Conservation (phyloP, 92 coral and sea anemone genomes). For the Phenganax stokvisi region DNA sequence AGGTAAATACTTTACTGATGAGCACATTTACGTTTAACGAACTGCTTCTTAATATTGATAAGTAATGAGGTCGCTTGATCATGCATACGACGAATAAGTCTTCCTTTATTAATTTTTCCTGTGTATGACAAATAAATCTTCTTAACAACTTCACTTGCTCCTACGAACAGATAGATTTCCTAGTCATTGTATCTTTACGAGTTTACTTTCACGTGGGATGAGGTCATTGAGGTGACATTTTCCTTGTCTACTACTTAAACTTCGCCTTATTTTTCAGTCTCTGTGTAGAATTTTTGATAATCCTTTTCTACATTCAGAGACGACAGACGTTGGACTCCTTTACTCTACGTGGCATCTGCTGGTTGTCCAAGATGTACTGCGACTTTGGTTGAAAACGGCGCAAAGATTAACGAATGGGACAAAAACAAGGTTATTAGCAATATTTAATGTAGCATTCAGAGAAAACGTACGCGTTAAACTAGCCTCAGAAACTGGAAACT, state of each 20-base stretch:
- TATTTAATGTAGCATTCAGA: background rate
- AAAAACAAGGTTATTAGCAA: slow-evolving; percentile 18
- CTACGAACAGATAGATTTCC: too few relatives aligned
- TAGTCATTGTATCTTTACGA: too few relatives aligned
- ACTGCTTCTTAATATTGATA: too few relatives aligned
- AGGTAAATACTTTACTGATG: background rate
- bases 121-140: background rate
- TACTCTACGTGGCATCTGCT: background rate
- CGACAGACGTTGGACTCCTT: slow-evolving; percentile 7
- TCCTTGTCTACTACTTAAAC: too few relatives aligned
- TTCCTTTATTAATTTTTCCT: background rate
- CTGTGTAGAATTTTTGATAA: too few relatives aligned
- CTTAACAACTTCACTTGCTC: too few relatives aligned
- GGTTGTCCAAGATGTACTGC: slow-evolving; percentile 5
- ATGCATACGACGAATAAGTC: background rate
- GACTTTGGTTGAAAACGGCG: slow-evolving; percentile 16
- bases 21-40: background rate
- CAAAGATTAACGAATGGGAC: slow-evolving; percentile 27
- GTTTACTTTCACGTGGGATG: too few relatives aligned
- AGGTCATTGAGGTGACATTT: too few relatives aligned
- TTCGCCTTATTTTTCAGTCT: too few relatives aligned
- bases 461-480: background rate
- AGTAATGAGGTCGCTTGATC: background rate
- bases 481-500: background rate
- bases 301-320: background rate